A percentile compares a stretch with the other conserved stretches of the same genome.
Conservation (phyloP, 2,888 invertebrate species). For the Drosophila planitibia region DNA sequence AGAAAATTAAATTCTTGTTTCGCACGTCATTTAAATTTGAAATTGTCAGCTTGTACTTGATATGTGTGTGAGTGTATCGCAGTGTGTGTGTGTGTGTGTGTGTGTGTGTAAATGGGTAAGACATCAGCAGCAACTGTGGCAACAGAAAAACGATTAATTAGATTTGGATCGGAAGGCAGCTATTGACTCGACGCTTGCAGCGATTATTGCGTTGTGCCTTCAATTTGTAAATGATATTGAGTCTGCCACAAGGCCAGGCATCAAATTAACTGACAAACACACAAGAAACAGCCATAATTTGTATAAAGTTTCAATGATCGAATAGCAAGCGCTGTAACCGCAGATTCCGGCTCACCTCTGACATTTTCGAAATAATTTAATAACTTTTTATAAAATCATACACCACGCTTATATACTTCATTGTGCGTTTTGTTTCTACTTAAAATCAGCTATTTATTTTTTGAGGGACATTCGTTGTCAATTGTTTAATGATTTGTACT, state of each 20-base stretch:
- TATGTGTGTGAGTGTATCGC: conserved; percentile 6
- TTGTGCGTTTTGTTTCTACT: neutral
- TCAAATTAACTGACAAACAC: conserved; percentile 51
- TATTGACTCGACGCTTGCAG: conserved; percentile 31
- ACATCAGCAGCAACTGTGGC: conserved; percentile 63
- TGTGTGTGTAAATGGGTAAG: conserved; percentile 36
- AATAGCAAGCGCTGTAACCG: no score
- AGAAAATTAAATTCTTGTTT: conserved; percentile 84
- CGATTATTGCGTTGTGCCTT: conserved; percentile 41
- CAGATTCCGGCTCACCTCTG: neutral
- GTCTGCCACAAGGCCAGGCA: conserved; percentile 54
- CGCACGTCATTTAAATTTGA: conserved; percentile 83
- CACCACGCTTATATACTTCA: neutral
- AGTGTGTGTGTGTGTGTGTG: conserved; percentile 13
- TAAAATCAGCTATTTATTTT: neutral
- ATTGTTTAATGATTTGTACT: neutral
- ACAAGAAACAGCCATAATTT: conserved; percentile 49
- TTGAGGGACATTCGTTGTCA: neutral
- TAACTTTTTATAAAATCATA: neutral
- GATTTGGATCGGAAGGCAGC: conserved; percentile 63
- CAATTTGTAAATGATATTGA: conserved; percentile 45
- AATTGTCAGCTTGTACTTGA: conserved; percentile 63
- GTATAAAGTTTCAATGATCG: neutral
- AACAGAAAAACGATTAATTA: conserved; percentile 80
- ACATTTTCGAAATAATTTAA: no score